phyloP scores from a whole-genome alignment of 1,140 invertebrate species.

The Panulirus ornatus region DNA sequence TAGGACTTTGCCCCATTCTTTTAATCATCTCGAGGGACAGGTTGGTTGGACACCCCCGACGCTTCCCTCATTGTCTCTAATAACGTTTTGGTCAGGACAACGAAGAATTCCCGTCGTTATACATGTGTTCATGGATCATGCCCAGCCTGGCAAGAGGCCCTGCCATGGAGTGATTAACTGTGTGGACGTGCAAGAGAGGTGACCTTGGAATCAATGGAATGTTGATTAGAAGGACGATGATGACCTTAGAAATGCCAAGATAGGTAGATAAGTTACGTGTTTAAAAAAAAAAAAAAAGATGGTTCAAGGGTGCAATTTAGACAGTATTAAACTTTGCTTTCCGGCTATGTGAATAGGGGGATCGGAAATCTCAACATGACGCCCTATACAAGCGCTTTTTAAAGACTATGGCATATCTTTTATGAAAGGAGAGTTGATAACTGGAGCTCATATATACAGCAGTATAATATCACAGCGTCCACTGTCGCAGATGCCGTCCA shows the following conservation, averaged over 20 bases:
- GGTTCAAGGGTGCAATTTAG: no score
- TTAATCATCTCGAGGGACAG: not conserved
- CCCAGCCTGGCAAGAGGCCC: not conserved
- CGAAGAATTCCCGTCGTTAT: not conserved
- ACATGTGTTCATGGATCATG: not conserved
- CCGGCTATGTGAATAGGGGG: not conserved
- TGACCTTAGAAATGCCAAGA: no score
- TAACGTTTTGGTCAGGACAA: not conserved
- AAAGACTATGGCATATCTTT: not conserved
- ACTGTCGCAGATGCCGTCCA: slow-evolving; percentile 63
- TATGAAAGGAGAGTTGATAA: slow-evolving; percentile 44
- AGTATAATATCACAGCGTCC: slow-evolving; percentile 50
- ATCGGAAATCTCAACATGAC: not conserved
- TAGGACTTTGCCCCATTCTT: not conserved
- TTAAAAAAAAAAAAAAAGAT: no score
- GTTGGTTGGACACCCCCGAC: no score
- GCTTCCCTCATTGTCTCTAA: not conserved
- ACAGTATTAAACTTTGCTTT: not conserved
- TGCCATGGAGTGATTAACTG: no score
- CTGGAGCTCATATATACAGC: slow-evolving; percentile 53
- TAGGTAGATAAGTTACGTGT: no score
- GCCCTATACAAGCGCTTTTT: not conserved
- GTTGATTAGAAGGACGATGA: no score
- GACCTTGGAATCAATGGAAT: no score
- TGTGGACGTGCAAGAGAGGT: no score